Conservation (phyloP, 1,140 invertebrate species). For the Microplitis demolitor region DNA sequence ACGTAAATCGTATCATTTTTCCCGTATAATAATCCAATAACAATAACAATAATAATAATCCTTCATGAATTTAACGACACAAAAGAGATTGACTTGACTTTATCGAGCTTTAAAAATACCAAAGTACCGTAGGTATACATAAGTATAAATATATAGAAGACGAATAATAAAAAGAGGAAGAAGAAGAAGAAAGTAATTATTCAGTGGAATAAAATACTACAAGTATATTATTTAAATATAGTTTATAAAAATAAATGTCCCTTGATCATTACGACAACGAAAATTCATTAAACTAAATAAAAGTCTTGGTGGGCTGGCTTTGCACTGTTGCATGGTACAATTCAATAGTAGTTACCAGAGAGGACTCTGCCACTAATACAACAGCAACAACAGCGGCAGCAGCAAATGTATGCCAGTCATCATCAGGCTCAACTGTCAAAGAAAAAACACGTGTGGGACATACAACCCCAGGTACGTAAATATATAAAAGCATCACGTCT, state of each 20-base stretch:
- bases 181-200: no score
- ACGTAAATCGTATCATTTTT: constrained; percentile 4
- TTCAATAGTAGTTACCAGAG: constrained; percentile 61
- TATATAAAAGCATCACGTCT: not conserved
- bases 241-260: not conserved
- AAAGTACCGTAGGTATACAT: no score
- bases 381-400: constrained; percentile 35
- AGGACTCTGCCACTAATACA: constrained; percentile 50
- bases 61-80: not conserved
- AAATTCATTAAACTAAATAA: constrained; percentile 45
- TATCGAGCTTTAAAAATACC: no score
- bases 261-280: not conserved
- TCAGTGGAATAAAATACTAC: not conserved
- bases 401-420: constrained; percentile 43
- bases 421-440: constrained; percentile 49
- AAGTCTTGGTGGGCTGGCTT: constrained; percentile 60
- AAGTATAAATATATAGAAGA: no score
- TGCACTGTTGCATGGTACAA: constrained; percentile 64
- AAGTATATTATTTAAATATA: not conserved
- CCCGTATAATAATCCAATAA: not conserved
- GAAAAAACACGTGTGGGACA: constrained; percentile 57
- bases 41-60: not conserved
- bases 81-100: not conserved
- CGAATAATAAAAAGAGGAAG: no score
- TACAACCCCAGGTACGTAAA: constrained; percentile 58